Conservation (phyloP, 2,113 vertebrate genomes). For the Phainopepla nitens region DNA sequence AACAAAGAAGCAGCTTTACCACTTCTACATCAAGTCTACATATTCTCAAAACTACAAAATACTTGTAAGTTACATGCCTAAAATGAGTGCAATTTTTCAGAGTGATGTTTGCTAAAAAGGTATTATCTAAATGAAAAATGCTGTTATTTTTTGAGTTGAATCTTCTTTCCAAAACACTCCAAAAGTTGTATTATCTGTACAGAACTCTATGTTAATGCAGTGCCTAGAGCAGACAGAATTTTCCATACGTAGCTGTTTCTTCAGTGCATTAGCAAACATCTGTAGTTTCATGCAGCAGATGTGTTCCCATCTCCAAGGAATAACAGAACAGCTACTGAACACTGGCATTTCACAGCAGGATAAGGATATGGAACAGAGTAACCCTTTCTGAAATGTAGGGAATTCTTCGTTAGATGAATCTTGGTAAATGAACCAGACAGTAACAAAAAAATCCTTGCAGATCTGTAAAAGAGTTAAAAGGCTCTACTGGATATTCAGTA, state of each 20-base stretch:
- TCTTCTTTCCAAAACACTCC: not conserved
- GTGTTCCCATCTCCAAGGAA: not conserved
- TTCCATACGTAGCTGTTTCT: not conserved
- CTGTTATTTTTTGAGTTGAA: not conserved
- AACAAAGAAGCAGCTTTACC: not conserved
- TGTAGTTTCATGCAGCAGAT: not conserved
- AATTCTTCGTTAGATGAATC: not conserved
- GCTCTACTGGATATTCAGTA: not conserved
- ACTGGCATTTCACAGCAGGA: not conserved
- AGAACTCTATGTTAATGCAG: not conserved
- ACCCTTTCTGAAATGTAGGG: not conserved
- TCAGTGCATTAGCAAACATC: not conserved
- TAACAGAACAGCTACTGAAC: not conserved
- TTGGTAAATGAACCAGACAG: not conserved
- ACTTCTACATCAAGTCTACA: not conserved
- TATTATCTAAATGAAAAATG: not conserved
- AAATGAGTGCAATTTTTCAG: not conserved
- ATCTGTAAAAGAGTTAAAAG: not conserved
- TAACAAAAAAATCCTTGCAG: not conserved
- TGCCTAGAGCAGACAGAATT: not conserved
- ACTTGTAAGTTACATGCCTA: fast-evolving
- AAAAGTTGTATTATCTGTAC: not conserved
- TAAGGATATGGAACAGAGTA: not conserved
- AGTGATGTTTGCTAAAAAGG: not conserved
- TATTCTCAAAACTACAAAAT: not conserved